These are phyloP conservation scores for Agriopis leucophaearia DNA, from an alignment of 2,888 invertebrate genomes.

Conservation along the genomic window DNA sequence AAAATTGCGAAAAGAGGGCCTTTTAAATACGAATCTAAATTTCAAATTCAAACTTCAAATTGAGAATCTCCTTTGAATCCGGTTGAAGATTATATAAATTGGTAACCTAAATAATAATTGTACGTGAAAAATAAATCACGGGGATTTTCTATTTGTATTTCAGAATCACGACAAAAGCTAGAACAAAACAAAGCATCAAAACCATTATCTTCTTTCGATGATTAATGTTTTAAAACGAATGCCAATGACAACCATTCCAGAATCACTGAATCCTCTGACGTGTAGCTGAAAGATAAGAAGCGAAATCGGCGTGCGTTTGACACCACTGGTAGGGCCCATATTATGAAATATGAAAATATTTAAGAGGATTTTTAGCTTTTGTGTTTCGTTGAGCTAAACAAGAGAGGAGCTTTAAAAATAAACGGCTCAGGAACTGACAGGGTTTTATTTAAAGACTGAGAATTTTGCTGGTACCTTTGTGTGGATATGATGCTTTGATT, in stretches of 20 bases:
- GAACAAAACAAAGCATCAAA: constrained; percentile 12
- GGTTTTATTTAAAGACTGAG: constrained; percentile 11
- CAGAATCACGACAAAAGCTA: not conserved
- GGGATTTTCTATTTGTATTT: not conserved
- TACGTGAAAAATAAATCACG: not conserved
- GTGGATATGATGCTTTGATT: not conserved
- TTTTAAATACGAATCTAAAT: too few relatives aligned
- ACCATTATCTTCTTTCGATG: constrained; percentile 20
- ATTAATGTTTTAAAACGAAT: constrained; percentile 35
- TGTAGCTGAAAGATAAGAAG: constrained; percentile 30
- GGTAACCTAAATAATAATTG: too few relatives aligned
- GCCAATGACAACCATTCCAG: constrained; percentile 40
- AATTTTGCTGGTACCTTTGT: not conserved
- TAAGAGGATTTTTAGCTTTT: constrained; percentile 38
- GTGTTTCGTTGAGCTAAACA: constrained; percentile 28
- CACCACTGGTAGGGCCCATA: constrained; percentile 30
- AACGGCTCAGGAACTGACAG: constrained; percentile 23
- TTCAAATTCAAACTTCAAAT: too few relatives aligned
- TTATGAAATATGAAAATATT: constrained; percentile 36
- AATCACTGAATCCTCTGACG: constrained; percentile 35
- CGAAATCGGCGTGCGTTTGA: constrained; percentile 26
- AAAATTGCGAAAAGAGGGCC: too few relatives aligned
- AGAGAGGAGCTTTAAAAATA: constrained; percentile 17
- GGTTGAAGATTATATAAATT: too few relatives aligned
- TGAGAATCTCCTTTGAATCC: too few relatives aligned